Percentiles rank a stretch among this genome's conserved stretches.
Conservation (phyloP, 2,797 vertebrate species). For the Vultur gryphus region DNA sequence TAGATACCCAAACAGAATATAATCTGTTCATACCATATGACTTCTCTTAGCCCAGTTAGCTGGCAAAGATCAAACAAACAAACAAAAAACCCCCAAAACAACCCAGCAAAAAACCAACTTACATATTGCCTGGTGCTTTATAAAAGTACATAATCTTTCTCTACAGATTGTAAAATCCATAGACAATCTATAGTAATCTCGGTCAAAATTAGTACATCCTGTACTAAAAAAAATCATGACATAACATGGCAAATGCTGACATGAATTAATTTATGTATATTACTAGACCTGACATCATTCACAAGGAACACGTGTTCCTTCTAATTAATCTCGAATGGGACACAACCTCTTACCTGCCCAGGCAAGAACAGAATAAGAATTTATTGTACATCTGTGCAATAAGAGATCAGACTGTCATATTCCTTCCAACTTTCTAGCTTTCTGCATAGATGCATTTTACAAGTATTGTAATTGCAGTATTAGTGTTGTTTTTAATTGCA, state of each 20-base stretch:
- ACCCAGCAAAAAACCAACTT: background rate
- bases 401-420: background rate
- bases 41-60: background rate
- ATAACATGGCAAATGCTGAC: background rate
- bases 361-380: slow-evolving; percentile 18
- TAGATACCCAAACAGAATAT: background rate
- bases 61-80: background rate
- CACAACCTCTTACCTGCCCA: background rate
- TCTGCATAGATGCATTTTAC: background rate
- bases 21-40: background rate
- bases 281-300: background rate
- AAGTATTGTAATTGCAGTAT: background rate
- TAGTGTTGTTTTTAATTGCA: background rate
- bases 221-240: background rate
- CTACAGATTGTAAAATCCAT: background rate
- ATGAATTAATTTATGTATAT: background rate
- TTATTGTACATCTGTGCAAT: background rate
- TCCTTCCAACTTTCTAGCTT: background rate
- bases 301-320: background rate
- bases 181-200: background rate
- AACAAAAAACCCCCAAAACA: no score
- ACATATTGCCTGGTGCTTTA: background rate
- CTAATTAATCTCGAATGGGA: background rate
- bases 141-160: background rate
- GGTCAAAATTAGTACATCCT: background rate